A percentile compares a stretch with the other conserved stretches of the same genome.
phyloP scores from a whole-genome alignment of 2,888 invertebrate genomes.

The Dicyrtoma fusca region DNA sequence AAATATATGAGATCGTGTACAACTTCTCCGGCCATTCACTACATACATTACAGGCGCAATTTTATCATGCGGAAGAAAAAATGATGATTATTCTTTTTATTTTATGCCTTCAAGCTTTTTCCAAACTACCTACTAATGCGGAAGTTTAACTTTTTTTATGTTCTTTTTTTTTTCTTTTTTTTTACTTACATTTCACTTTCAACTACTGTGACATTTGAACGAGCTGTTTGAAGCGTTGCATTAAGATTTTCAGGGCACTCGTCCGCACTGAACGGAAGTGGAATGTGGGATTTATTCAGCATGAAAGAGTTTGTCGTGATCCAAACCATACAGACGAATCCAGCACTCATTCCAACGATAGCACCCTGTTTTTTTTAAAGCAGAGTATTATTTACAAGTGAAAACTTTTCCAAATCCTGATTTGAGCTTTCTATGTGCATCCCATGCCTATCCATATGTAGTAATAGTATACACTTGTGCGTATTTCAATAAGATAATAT shows the following conservation, averaged over 20 bases:
- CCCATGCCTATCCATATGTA: no score
- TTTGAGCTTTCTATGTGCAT: no score
- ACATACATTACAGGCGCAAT: no score
- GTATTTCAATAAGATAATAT: background rate
- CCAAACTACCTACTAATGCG: background rate
- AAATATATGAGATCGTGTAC: conserved; percentile 43
- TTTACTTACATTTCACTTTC: no score
- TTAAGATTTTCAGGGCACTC: conserved; percentile 38
- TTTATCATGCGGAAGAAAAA: background rate
- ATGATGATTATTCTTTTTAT: background rate
- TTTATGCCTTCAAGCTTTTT: conserved; percentile 7
- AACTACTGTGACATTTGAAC: no score
- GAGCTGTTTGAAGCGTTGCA: no score
- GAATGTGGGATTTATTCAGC: conserved; percentile 47
- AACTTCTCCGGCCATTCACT: conserved; percentile 47
- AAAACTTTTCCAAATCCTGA: no score
- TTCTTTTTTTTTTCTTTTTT: no score
- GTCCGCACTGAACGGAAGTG: conserved; percentile 47
- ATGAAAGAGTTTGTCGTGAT: conserved; percentile 48
- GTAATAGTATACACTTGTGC: no score
- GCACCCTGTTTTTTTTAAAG: conserved; percentile 47
- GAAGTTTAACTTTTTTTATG: no score
- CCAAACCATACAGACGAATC: conserved; percentile 49
- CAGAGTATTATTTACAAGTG: no score
- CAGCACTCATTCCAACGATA: conserved; percentile 47